These are phyloP conservation scores for Gorsachius goisagi DNA, from an alignment of 2,113 vertebrate genomes.

Conservation along the genomic window DNA sequence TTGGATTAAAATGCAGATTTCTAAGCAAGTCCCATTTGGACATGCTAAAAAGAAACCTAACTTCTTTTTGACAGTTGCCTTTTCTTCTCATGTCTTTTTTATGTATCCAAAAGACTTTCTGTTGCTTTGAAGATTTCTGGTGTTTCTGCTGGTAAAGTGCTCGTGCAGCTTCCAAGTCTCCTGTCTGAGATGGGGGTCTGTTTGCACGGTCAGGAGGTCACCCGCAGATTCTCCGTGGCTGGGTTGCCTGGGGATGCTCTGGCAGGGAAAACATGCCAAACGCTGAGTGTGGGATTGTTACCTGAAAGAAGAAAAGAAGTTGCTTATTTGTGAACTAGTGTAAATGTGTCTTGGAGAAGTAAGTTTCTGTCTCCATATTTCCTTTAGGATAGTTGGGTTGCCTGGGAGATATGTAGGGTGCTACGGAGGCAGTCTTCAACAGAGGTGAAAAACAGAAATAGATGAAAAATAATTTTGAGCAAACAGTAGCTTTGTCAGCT, in stretches of 20 bases:
- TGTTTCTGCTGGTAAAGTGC: background rate
- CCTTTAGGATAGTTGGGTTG: background rate
- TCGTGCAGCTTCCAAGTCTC: background rate
- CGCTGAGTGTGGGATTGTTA: background rate
- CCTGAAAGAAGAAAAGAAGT: background rate
- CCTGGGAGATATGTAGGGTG: constrained; percentile 1
- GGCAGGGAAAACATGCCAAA: background rate
- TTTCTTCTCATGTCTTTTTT: background rate
- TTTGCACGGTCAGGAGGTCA: background rate
- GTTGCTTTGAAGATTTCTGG: background rate
- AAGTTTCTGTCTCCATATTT: background rate
- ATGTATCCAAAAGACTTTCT: background rate
- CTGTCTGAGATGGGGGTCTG: background rate
- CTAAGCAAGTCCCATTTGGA: background rate
- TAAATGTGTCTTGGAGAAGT: background rate
- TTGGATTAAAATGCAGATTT: background rate
- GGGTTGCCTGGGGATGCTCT: background rate
- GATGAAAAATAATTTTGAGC: background rate
- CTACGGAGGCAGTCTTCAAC: background rate
- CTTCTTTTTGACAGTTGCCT: background rate
- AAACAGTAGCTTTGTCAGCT: background rate
- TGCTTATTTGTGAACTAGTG: background rate
- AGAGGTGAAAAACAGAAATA: background rate
- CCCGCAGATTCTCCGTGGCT: background rate
- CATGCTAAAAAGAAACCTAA: background rate